A percentile compares a stretch with the other conserved stretches of the same genome.
These are phyloP conservation scores for Lordiphosa clarofinis DNA, from an alignment of 1,140 invertebrate genomes.

Conservation along the genomic window DNA sequence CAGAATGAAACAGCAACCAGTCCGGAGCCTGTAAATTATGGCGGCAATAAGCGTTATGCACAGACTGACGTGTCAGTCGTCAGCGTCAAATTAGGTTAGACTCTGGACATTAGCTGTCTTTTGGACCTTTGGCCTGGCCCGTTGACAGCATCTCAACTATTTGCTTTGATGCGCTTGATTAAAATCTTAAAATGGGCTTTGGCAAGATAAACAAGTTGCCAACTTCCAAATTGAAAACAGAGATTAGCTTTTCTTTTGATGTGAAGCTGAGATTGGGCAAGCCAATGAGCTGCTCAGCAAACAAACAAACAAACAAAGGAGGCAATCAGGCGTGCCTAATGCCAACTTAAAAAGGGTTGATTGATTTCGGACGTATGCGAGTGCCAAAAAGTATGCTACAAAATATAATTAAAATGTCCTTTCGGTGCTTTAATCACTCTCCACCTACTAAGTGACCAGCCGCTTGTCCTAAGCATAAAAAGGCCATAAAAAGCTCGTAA, in stretches of 20 bases:
- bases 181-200: slow-evolving; percentile 57
- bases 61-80: slow-evolving; percentile 43
- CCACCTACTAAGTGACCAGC: slow-evolving; percentile 21
- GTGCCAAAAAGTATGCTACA: slow-evolving; percentile 30
- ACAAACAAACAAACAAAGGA: slow-evolving; percentile 35
- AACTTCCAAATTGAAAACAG: slow-evolving; percentile 25
- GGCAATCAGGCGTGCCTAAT: slow-evolving; percentile 56
- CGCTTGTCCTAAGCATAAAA: slow-evolving; percentile 56
- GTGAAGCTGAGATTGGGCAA: slow-evolving; percentile 33
- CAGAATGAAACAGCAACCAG: slow-evolving; percentile 32
- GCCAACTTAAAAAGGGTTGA: slow-evolving; percentile 46
- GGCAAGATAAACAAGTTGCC: slow-evolving; percentile 41
- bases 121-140: slow-evolving; percentile 25
- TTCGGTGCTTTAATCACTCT: slow-evolving; percentile 49
- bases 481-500: slow-evolving; percentile 71
- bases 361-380: slow-evolving; percentile 31
- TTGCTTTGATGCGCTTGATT: slow-evolving; percentile 67
- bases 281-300: slow-evolving; percentile 34
- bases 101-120: slow-evolving; percentile 37
- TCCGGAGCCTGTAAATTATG: slow-evolving; percentile 36
- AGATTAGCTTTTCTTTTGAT: slow-evolving; percentile 8
- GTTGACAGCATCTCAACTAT: slow-evolving; percentile 38
- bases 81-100: slow-evolving; percentile 71
- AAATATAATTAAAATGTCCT: slow-evolving; percentile 32
- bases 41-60: slow-evolving; percentile 73